Evolutionary conservation across 2,888 invertebrate species (phyloP), one percentile per base, ranked within the genome.

Genomic region (Papilio elwesi): DNA sequence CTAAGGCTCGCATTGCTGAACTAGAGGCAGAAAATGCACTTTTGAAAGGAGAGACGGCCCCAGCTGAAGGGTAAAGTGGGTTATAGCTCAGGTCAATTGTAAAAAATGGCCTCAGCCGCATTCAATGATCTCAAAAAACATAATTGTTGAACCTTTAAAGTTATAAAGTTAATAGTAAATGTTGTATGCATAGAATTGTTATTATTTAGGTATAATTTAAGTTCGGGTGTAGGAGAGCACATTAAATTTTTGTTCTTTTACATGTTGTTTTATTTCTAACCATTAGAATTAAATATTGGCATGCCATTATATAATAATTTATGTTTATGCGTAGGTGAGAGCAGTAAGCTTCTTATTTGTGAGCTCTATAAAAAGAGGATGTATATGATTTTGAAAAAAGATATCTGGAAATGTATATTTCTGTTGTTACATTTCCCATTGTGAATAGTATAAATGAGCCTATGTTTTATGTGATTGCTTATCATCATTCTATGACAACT

Each of bases 1-100:
- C 95, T 3, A 93, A 94, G 79, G 91, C 93, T 38, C 94, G 95
- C 73, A 95, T 96, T 75, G 91, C 94, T 10, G 95, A 95, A 80
- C 82, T 97, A 8, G 95, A 96, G 85, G 94, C 94, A 43, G 95
- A 96, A 87, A 94, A 95, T 77, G 88, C 90, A 0, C 79, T 92
- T 11, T 87, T 94, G 12, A 93, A 94, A 84, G 93, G 93, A n/a
- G 93, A 93, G 76, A 74, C 89, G 26, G 91, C 90, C 6, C 91
- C 92, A 68, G 83, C 90, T 68, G 92, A 92, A 78, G 92, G 90
- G 82, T 92, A 90, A 85, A 77, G 69, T 49, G 66, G 65, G 75
- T 47, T 73, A 49, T 74, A n/a, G 65, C 65, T 53, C 48, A 73
- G 68, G 73, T 71, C 76, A 77, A 49, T 78, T 78, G 78, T 76